Conservation (phyloP, 2,888 invertebrate species). For the Coelinius sp. region DNA sequence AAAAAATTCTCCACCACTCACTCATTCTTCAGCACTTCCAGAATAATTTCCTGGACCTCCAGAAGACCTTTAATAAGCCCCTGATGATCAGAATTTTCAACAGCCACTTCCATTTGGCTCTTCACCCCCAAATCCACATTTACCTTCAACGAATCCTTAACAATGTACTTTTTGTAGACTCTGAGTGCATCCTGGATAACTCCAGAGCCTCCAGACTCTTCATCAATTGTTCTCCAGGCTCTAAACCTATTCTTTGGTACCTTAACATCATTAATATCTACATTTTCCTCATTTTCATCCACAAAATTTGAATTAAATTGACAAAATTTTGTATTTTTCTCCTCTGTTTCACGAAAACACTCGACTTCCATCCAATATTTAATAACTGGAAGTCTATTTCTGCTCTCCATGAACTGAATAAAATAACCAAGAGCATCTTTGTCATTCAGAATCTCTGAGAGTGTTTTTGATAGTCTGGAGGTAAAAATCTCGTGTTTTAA, state of each 20-base stretch:
- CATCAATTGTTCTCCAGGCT: slow-evolving; percentile 38
- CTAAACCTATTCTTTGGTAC: slow-evolving; percentile 62
- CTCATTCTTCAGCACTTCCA: slow-evolving; percentile 79
- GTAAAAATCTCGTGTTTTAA: slow-evolving; percentile 37
- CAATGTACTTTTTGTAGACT: slow-evolving; percentile 85
- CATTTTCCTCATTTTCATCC: slow-evolving; percentile 41
- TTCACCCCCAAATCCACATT: slow-evolving; percentile 75
- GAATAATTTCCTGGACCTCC: slow-evolving; percentile 80
- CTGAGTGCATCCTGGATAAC: slow-evolving; percentile 75
- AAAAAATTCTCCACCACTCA: too few species aligned
- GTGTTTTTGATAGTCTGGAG: slow-evolving; percentile 81
- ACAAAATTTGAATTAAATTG: slow-evolving; percentile 37
- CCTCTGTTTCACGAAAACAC: slow-evolving; percentile 71
- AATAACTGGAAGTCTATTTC: slow-evolving; percentile 77
- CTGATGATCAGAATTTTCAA: slow-evolving; percentile 78
- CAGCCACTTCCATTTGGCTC: slow-evolving; percentile 77
- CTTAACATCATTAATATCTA: slow-evolving; percentile 52
- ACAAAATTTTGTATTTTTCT: slow-evolving; percentile 18
- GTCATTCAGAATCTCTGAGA: slow-evolving; percentile 83
- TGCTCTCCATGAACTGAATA: slow-evolving; percentile 87
- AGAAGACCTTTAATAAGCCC: slow-evolving; percentile 81
- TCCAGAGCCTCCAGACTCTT: slow-evolving; percentile 49
- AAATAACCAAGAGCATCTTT: slow-evolving; percentile 87
- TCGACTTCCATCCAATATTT: slow-evolving; percentile 86
- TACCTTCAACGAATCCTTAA: slow-evolving; percentile 77